Base-by-base conservation (phyloP, 2,113 vertebrate genomes). In the Chaetura pelagica region DNA sequence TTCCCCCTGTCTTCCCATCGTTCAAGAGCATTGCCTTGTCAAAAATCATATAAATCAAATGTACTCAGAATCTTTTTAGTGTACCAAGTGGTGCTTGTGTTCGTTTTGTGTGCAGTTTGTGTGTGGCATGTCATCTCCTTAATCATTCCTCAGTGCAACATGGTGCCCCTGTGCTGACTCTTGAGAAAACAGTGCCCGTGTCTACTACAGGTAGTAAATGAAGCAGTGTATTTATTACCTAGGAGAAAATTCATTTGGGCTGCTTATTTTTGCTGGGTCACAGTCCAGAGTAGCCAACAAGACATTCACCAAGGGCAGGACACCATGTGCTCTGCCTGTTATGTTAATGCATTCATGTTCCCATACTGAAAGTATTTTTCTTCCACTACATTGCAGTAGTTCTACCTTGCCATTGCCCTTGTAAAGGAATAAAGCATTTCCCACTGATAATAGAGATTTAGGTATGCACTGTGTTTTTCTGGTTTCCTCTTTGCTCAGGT, bases 261-360 rank as follows among this genome's bases (percentile, higher is more conserved):
- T 69, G 74, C 84, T 94, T 63, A 46, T 73, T 93, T 93, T 89
- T 82, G 62, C 84, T 38, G 77, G 89, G 77, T 92, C 84, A 78
- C 87, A 92, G 71, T 89, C 87, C 78, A 48, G 79, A 87, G 77
- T 89, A 83, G 81, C 58, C 94, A 84, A 68, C 51, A 49, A 93
- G 85, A 75, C 35, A 27, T 89, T 78, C 15, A 2, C 75, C 96
- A 95, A 89, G 89, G 87, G 71, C 93, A 94, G 91, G 51, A 93
- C 94, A 67, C 64, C 62, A 86, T 84, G 95, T 97, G 76, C 86
- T 80, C 72, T 95, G 79, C 83, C 64, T 92, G 87, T 76, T 96
- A 77, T 27, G 78, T 71, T 96, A 86, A 93, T 90, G 68, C 23
- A 68, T 85, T 89, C 73, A 54, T 15, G 48, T 86, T 86, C 26